Base-by-base conservation (phyloP, 2,797 vertebrate species). In the Hozukius guyotensis region DNA sequence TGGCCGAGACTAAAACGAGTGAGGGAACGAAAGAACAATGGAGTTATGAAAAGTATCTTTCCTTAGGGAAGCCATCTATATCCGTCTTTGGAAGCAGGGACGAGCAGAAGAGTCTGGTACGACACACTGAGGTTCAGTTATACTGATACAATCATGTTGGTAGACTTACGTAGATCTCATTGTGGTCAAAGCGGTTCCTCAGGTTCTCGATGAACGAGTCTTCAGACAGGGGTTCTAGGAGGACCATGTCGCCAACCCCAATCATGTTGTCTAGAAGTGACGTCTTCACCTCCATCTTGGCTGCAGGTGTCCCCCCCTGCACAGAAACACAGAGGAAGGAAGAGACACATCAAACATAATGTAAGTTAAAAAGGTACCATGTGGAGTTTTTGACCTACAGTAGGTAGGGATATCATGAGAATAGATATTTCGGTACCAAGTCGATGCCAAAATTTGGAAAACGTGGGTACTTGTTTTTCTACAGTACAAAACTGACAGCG, bases 261-360 rank as follows among this genome's bases (percentile, higher is more conserved):
- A 99, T 99, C 98, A 99, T 99, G 88, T 99, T 97, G 70, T 99
- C 99, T 38, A 99, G 95, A 93, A 99, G 98, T 6, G 99, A 99
- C 0, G 97, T 99, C 91, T 99, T 99, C 93, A 97, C 98, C 95
- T 99, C 98, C 97, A 98, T 99, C 89, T 97, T 99, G 94, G 96
- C 95, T 96, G 97, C 95, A 77, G 91, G 78, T 94, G 77, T 83
- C 77, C 69, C 73, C 92, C 92, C 89, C 94, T 95, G 82, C 24
- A 83, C 12, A 89, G 16, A 81, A 70, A 77, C 0, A 80, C 4
- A 79, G 8, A 82, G 4, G 3, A 71, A 76, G 12, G 2, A 20
- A 81, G 34, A 67, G n/a, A 59, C 3, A 65, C n/a, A 42, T 86
- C 5, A 78, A 46, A 57, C 52, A 69, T 3, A 42, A 10, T 66